Evolutionary conservation across 2,113 vertebrate genomes (phyloP), one percentile per base, ranked within the genome.

Genomic region (Stictonetta naevosa): DNA sequence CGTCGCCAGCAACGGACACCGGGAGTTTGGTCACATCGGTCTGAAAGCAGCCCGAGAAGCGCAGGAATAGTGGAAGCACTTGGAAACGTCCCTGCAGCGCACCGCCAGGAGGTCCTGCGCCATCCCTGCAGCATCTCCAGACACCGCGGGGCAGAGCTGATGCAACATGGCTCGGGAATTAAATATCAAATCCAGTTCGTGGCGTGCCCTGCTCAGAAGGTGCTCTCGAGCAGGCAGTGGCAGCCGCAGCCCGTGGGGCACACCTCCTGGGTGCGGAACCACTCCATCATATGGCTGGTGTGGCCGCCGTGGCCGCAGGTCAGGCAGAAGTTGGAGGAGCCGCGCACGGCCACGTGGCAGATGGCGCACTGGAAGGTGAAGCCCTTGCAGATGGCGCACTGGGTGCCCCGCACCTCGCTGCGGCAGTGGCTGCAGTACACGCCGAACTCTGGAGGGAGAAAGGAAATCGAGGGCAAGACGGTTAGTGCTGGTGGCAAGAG

Each of bases 241-340:
- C 99, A 99, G 1, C 99, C 99, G 2, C 99, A 99, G 89, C 99
- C 99, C 0, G 99, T 99, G 66, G 99, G 99, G 81, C 99, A 99
- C 84, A 99, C 99, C 85, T 99, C 99, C 96, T 99, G 99, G 4
- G 98, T 98, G 46, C 99, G 98, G 75, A 99, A 99, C 99, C 99
- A 99, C 95, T 99, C 99, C 99, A 99, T 99, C 99, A 99, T 99
- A 96, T 99, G 99, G 83, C 98, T 98, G 62, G 99, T 99, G 97
- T 99, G 99, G 14, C 99, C 99, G 0, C 99, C 99, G 6, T 99
- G 99, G 0, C 99, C 99, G 0, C 99, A 99, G n/a, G 98, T 99
- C 80, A 99, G 98, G 96, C 99, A 99, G 98, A 99, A 99, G 60
- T 99, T 99, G 92, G 99, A 99, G 5, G 99, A 99, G 28, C 99